Base-by-base conservation (phyloP, 35 echinoderm and acorn worm genomes). In the Chiridota heheva region DNA sequence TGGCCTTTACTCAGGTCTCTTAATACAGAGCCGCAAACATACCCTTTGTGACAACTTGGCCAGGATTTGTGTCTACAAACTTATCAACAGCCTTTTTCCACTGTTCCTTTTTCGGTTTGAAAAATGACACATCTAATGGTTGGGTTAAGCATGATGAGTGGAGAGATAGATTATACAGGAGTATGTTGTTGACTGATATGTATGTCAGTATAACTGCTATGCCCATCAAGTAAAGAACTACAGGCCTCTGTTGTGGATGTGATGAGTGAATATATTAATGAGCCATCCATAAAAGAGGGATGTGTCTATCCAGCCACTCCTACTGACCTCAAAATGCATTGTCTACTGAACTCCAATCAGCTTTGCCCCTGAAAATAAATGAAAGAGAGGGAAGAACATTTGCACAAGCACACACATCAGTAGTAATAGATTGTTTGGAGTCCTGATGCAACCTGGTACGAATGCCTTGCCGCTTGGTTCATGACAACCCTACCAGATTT, bases 301-400 rank as follows among this genome's bases (percentile, higher is more conserved):
- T 15, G 36, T 78, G 4, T 78, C 74, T 33, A 78, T 60, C 56
- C 74, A 58, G 1, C 74, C 74, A 78, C 37, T 78, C 20, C 60
- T 60, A 0, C 47, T 78, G 2, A 78, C 26, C 29, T 53, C 33
- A 42, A 56, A 78, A 20, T 60, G 74, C 74, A 56, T 40, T 40
- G 1, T 20, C n/a, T 27, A 78, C 74, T 42, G 3, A 3, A 0
- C 37, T 24, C 25, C 70, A 7, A 5, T 44, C 16, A 73, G 24
- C 1, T 42, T 22, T 32, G 42, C 47, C 2, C 74, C 48, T 34
- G 74, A 53, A 42, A 30, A 78, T 1, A 78, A 22, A 39, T 78
- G 56, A 34, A 60, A 78, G 3, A 32, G 74, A 17, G 74, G 74
- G 17, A 78, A 34, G 37, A 0, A 45, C 74, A 56, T 56, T 36